Base-by-base conservation (phyloP, 2,888 invertebrate genomes). In the Nezara viridula region DNA sequence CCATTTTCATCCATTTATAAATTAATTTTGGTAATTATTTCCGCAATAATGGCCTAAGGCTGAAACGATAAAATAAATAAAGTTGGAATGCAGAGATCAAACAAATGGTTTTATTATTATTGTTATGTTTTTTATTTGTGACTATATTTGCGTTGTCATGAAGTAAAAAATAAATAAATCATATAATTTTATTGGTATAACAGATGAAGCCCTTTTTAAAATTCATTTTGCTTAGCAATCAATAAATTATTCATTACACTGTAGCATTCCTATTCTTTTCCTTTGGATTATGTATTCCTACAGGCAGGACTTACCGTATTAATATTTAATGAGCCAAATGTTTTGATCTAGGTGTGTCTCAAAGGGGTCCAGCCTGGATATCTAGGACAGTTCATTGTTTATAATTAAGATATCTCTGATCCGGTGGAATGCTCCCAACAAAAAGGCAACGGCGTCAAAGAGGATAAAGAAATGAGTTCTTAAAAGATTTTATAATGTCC, bases 401-500 rank as follows among this genome's bases (percentile, higher is more conserved):
- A 44, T 44, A 44, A 81, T 81, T 47, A n/a, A 73, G 66, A 73
- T 40, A 81, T 81, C 81, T 81, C 44, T 81, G 16, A 81, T 81
- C 81, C 81, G 81, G n/a, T n/a, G 44, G 44, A 81, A 81, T 81
- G 81, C 66, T 73, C 21, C 37, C 16, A 73, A 81, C n/a, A 81
- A 81, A 81, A 81, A 81, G 81, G 44, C 24, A 12, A 81, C 7
- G 81, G n/a, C 24, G 24, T 44, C 81, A 44, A 77, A 81, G 81
- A 81, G 40, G 81, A 47, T 47, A 81, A 81, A 81, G 81, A n/a
- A 47, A 81, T 44, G 81, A 81, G 81, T 81, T 47, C 81, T 81
- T 81, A 81, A 81, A 81, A 44, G 81, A 81, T 81, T 81, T 47
- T 81, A 47, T 81, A 81, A 81, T 47, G 81, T n/a, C 81, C 44